phyloP scores from a whole-genome alignment of 2,888 invertebrate species.

The Papilio elwesi region DNA sequence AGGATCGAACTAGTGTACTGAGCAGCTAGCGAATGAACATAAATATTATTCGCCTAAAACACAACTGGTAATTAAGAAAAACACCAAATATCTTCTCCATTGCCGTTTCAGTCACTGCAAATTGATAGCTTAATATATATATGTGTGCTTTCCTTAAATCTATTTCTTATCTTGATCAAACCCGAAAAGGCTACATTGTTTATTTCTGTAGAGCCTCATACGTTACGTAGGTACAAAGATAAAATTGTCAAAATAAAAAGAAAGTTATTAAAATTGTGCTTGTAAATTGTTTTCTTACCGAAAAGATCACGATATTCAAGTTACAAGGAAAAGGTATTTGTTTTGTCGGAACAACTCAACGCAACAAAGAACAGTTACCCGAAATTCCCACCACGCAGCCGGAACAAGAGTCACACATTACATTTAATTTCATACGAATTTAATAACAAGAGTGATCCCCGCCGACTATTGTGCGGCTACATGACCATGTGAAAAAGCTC shows the following conservation, averaged over 20 bases:
- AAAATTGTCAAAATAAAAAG: neutral
- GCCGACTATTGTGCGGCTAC: conserved; percentile 68
- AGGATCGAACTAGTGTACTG: too few relatives aligned
- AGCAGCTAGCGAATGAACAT: too few relatives aligned
- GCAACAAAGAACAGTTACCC: conserved; percentile 68
- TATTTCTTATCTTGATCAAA: too few relatives aligned
- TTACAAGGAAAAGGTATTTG: conserved; percentile 41
- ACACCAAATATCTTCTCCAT: too few relatives aligned
- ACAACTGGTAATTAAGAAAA: too few relatives aligned
- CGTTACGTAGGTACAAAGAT: too few relatives aligned
- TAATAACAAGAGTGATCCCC: conserved; percentile 81
- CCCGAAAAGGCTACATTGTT: too few relatives aligned
- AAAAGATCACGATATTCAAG: conserved; percentile 16
- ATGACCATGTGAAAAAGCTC: conserved; percentile 76
- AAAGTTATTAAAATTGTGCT: neutral
- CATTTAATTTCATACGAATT: conserved; percentile 84
- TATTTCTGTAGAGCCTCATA: too few relatives aligned
- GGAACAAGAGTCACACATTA: conserved; percentile 83
- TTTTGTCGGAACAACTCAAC: conserved; percentile 47
- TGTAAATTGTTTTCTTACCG: conserved; percentile 2
- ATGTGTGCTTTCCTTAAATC: too few relatives aligned
- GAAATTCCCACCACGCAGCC: conserved; percentile 78
- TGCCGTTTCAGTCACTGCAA: too few relatives aligned
- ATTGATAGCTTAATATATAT: too few relatives aligned
- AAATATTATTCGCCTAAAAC: too few relatives aligned